Evolutionary conservation across 2,888 invertebrate species (phyloP).

Genomic region (Drosophila monieri): DNA sequence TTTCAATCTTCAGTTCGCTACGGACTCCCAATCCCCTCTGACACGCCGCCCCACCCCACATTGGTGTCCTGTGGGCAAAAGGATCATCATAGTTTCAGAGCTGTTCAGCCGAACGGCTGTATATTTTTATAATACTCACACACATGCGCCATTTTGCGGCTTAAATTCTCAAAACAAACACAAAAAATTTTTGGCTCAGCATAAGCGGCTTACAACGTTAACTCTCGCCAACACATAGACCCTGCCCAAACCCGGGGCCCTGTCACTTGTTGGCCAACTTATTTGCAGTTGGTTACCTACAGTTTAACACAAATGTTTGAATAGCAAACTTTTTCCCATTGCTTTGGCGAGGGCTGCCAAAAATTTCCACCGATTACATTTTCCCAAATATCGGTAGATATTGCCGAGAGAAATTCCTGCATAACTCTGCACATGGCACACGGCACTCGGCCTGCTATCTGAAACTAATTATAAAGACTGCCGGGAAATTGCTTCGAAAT

Average conservation of each 20-base stretch:
- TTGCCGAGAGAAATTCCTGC: background rate
- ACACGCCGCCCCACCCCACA: background rate
- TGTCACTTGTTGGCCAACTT: constrained; percentile 52
- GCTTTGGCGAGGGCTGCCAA: constrained; percentile 3
- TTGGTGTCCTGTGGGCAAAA: constrained; percentile 5
- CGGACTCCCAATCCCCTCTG: background rate
- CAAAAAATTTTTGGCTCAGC: constrained; percentile 61
- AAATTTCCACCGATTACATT: constrained; percentile 24
- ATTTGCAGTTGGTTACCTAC: constrained; percentile 68
- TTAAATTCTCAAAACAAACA: constrained; percentile 71
- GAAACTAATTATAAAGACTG: constrained; percentile 28
- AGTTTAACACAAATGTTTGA: constrained; percentile 68
- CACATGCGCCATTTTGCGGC: constrained; percentile 69
- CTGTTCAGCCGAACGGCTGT: constrained; percentile 34
- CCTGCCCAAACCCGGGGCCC: constrained; percentile 7
- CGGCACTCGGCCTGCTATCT: background rate
- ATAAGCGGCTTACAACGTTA: constrained; percentile 75
- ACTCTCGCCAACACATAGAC: constrained; percentile 47
- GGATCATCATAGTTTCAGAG: constrained; percentile 36
- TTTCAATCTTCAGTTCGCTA: constrained; percentile 2
- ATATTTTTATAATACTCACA: constrained; percentile 45
- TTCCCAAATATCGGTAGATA: constrained; percentile 20
- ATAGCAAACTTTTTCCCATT: constrained; percentile 42
- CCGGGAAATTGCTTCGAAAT: constrained; percentile 33
- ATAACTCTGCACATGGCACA: background rate